A percentile compares a stretch with the other conserved stretches of the same genome.
phyloP scores from a whole-genome alignment of 1,140 invertebrate genomes.

The Acromyrmex charruanus region DNA sequence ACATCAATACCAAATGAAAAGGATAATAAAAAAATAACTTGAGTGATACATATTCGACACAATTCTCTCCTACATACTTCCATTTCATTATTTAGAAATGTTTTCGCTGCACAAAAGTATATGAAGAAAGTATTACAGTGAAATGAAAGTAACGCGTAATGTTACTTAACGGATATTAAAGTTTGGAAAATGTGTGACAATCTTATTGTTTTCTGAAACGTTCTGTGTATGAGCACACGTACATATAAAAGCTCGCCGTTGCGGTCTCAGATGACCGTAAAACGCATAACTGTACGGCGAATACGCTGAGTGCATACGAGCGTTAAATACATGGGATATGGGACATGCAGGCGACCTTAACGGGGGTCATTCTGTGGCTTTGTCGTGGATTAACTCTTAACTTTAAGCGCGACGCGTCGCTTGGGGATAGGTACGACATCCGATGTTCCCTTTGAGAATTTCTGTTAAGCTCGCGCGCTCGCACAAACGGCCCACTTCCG shows the following conservation, averaged over 20 bases:
- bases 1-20: no score
- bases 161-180: background rate
- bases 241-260: background rate
- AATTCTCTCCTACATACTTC: no score
- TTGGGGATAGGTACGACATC: slow-evolving; percentile 11
- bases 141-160: no score
- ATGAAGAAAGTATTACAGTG: background rate
- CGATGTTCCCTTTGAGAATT: slow-evolving; percentile 66
- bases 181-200: background rate
- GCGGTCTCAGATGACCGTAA: slow-evolving; percentile 44
- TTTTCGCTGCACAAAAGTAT: background rate
- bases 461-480: slow-evolving; percentile 18
- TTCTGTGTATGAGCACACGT: no score
- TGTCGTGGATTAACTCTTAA: slow-evolving; percentile 76
- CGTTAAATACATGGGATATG: slow-evolving; percentile 44
- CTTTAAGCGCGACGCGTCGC: slow-evolving; percentile 43
- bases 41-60: no score
- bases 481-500: slow-evolving; percentile 58
- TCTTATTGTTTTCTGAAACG: background rate
- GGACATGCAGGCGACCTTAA: slow-evolving; percentile 44
- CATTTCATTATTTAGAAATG: background rate
- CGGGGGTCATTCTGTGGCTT: slow-evolving; percentile 65
- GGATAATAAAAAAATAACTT: no score
- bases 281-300: slow-evolving; percentile 16
- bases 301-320: slow-evolving; percentile 29